Evolutionary conservation across 2,888 invertebrate species (phyloP).

Genomic region (Nomada lathburiana): DNA sequence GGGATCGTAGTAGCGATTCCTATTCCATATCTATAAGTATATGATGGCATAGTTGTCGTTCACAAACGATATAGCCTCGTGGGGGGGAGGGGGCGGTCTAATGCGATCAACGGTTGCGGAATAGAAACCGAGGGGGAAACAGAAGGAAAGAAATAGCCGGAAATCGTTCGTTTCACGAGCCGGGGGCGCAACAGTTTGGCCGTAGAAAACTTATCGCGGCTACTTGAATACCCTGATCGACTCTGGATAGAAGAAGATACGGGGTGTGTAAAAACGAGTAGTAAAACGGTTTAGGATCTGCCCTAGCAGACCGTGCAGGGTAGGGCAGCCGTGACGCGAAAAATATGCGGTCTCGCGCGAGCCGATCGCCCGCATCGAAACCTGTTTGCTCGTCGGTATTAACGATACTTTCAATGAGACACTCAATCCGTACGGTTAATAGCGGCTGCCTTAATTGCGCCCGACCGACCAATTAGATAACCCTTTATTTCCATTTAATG

Average conservation of each 20-base stretch:
- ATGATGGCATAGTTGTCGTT: constrained; percentile 34
- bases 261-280: constrained; percentile 15
- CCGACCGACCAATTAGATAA: constrained; percentile 48
- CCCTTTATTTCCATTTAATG: constrained; percentile 40
- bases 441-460: constrained; percentile 51
- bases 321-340: constrained; percentile 22
- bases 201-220: constrained; percentile 61
- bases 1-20: constrained; percentile 25
- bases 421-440: constrained; percentile 39
- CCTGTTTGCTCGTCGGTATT: constrained; percentile 48
- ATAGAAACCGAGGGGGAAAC: constrained; percentile 13
- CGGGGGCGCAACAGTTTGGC: constrained; percentile 74
- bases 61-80: constrained; percentile 24
- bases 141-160: constrained; percentile 15
- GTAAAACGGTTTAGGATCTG: constrained; percentile 50
- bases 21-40: constrained; percentile 57
- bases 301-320: constrained; percentile 7
- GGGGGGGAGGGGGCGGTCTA: constrained; percentile 15
- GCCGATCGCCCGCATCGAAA: constrained; percentile 34
- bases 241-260: constrained; percentile 20
- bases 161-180: constrained; percentile 13
- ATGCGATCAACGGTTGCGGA: constrained; percentile 15
- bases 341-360: constrained; percentile 17
- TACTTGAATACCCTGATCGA: constrained; percentile 46
- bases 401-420: constrained; percentile 46